Base-by-base conservation (phyloP, 2,113 vertebrate species). In the Salvelinus namaycush region DNA sequence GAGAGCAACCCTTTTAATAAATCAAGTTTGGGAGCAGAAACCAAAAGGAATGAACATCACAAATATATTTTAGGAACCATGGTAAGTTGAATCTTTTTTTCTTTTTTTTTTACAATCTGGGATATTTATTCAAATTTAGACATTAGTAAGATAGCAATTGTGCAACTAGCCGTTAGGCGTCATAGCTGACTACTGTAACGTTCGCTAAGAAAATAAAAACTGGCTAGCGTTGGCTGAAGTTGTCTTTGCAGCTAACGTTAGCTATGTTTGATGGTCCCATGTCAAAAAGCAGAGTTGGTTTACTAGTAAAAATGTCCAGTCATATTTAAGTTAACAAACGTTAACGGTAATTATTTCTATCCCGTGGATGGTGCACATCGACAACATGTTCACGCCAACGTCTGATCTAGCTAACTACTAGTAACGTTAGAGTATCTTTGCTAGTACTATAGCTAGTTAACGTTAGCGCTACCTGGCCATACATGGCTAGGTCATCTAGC, bases 1-100 rank as follows among this genome's bases (percentile, higher is more conserved):
- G 89, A 86, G 79, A 84, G 88, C 80, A 81, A 84, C 81, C 67
- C 80, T 92, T 91, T 84, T 74, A 83, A 92, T 90, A 90, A 85
- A 84, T 84, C 79, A 87, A 89, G 87, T 92, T 90, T 88, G 89
- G 87, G 84, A 79, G 68, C 83, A 73, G 80, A 86, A 79, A 84
- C 69, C 70, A 81, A 78, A 82, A 84, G 87, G 87, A 89, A 93
- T 93, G 92, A 90, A 79, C 83, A 85, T 80, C 84, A 29, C 89
- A 89, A 74, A 79, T 76, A 91, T 84, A 88, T 86, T 84, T 59
- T 83, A 80, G 81, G 78, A 48, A 86, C 75, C 79, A 92, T 85
- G 92, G 92, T 94, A 89, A 93, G 90, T 69, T 9, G 1, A 9
- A 39, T 9, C 3, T 11, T 11, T 44, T 11, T 34, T 3, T 27